Base-by-base conservation (phyloP, 2,888 invertebrate species). In the Epinotia brunnichana region DNA sequence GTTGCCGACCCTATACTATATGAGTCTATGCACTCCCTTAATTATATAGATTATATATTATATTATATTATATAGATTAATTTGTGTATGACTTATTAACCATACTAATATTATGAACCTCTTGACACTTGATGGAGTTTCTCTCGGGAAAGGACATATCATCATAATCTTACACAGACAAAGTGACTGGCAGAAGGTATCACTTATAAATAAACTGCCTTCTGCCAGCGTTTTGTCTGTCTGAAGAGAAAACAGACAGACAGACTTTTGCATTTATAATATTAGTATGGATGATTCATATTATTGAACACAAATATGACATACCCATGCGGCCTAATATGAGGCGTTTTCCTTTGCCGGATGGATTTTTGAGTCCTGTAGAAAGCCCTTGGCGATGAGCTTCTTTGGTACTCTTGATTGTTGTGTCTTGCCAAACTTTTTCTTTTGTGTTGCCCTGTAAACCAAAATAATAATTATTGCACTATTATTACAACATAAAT, bases 261-360 rank as follows among this genome's bases (percentile, higher is more conserved):
- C n/a, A n/a, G n/a, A n/a, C n/a, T n/a, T n/a, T n/a, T n/a, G n/a
- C n/a, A n/a, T n/a, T 57, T 57, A 57, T 19, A 57, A 29, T 57
- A 29, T 57, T 57, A 13, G 19, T 61, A 61, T 61, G 35, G 11
- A 41, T 39, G 17, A 44, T 44, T 39, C 7, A 48, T 51, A 48
- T 51, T 63, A 7, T 13, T 44, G 29, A n/a, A 63, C 21, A 63
- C 29, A 48, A 48, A 11, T 51, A 48, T 63, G 24, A 51, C 48
- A 48, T 63, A 29, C 67, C 67, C 10, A 67, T 57, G 21, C 57
- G 67, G 19, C 57, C 44, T 29, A 67, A 44, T 57, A 67, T 56
- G 56, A 67, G 67, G 67, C 41, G 67, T 57, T 24, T 57, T 48
- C 57, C 48, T 67, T 48, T 67, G 17, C 35, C 63, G n/a, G n/a